Evolutionary conservation across 2,797 vertebrate genomes (phyloP), one percentile per base, ranked within the genome.

Genomic region (Apodemus agrarius): DNA sequence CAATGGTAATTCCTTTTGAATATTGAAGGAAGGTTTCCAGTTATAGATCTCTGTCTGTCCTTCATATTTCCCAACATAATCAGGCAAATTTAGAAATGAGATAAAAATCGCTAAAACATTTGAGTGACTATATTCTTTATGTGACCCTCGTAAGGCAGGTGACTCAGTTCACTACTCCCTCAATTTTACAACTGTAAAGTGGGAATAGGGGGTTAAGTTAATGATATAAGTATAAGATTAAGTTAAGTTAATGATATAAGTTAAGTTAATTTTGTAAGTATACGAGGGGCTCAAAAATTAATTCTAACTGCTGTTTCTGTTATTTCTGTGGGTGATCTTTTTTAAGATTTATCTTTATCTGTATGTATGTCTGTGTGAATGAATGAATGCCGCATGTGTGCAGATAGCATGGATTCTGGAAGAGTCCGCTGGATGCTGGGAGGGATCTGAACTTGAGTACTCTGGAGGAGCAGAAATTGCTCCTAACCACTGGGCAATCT

Each of bases 1-100:
- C n/a, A 4, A 14, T 43, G 29, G 40, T 49, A 31, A 86, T 67
- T 83, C 54, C 40, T 29, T 57, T 54, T 57, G 57, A 87, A 92
- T 80, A 46, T 4, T 92, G 26, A 90, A 93, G 87, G 21, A 22
- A 84, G 29, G 61, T 9, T 16, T 34, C 21, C 26, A 34, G 21
- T 81, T 54, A 84, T 21, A 34, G 59, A 21, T 91, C 34, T 85
- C 78, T 93, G 13, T 76, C 46, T 54, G 0, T 9, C 24, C n/a
- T 74, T 26, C 16, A 76, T 29, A 37, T 85, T 52, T 89, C 76
- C 89, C 72, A 54, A 63, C 31, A 84, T 34, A 43, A 81, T 59
- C 29, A 87, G 65, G 29, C 1, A 91, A 91, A 94, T 40, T 79
- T 61, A 90, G 49, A 96, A 91, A 86, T 65, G 14, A 95, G 57